Base-by-base conservation (phyloP, 2,113 vertebrate genomes). In the Taurulus bubalis region DNA sequence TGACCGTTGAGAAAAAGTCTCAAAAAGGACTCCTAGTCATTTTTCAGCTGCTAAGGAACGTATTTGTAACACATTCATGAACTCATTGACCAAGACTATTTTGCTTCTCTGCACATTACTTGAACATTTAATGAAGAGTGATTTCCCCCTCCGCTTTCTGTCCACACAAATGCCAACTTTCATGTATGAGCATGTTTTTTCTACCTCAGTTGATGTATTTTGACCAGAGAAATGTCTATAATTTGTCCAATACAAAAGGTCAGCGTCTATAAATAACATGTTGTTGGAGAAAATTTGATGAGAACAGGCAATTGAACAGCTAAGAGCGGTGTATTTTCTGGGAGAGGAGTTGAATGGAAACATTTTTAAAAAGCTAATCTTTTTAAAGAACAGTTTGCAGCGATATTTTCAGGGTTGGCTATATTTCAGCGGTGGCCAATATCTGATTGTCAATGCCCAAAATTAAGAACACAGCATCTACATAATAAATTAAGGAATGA, bases 211-310 rank as follows among this genome's bases (percentile, higher is more conserved):
- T 49, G 32, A 53, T 30, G 30, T 24, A 65, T 26, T 66, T 55
- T 62, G 18, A 1, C 18, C 45, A 26, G 38, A 26, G 4, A 53
- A 71, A 36, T 4, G 16, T 18, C 34, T 30, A 32, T 75, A 55
- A 63, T 72, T 75, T 63, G 67, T 63, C 12, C 42, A 75, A 34
- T 49, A 36, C 26, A 16, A 73, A 85, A 85, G 75, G 82, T 89
- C 86, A 85, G 42, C 6, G 14, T 22, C 36, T 65, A 8, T 30
- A 71, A 82, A 68, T 67, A 70, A 55, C 55, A 62, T 22, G 7
- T 9, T 47, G 20, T 32, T 34, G 14, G 30, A 30, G 30, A 60
- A 74, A 36, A 71, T 47, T 65, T 49, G 20, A 77, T 34, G 30
- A 28, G 8, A 49, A 30, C 34, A 58, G 24, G 18, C n/a, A 53